Percentiles rank a stretch among this genome's conserved stretches.
These are phyloP conservation scores for Callosobruchus maculatus DNA, from an alignment of 2,888 invertebrate genomes.

Conservation along the genomic window DNA sequence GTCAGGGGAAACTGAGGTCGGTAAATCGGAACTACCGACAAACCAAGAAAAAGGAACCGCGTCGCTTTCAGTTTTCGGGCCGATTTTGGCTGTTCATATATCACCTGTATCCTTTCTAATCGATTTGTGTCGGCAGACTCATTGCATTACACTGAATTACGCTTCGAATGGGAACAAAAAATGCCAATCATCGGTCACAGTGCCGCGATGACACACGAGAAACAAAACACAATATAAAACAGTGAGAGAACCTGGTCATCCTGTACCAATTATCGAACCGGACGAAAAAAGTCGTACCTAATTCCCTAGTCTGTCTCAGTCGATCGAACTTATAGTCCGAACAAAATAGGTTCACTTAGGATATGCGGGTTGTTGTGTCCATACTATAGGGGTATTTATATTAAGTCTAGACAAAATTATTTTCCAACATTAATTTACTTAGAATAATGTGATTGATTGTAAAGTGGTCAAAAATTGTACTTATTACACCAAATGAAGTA, in stretches of 20 bases:
- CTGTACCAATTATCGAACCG: slow-evolving; percentile 25
- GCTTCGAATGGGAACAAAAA: not conserved
- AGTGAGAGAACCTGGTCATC: slow-evolving; percentile 26
- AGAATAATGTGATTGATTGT: too few relatives aligned
- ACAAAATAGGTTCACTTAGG: not conserved
- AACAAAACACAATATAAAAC: slow-evolving; percentile 16
- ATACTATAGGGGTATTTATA: too few relatives aligned
- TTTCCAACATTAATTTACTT: too few relatives aligned
- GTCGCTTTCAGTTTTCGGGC: not conserved
- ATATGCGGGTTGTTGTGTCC: not conserved
- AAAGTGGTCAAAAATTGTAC: too few relatives aligned
- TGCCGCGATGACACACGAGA: slow-evolving; percentile 11
- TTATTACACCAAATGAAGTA: too few relatives aligned
- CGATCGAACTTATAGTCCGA: slow-evolving; percentile 20
- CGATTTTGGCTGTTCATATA: not conserved
- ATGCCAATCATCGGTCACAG: slow-evolving; percentile 4
- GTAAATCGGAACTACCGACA: too few relatives aligned
- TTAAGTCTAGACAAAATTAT: too few relatives aligned
- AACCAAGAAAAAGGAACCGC: not conserved
- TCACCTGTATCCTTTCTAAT: not conserved
- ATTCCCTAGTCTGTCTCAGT: slow-evolving; percentile 24
- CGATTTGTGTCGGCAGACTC: not conserved
- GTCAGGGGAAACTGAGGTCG: too few relatives aligned
- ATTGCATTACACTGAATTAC: not conserved
- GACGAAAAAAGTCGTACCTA: slow-evolving; percentile 15